phyloP scores from a whole-genome alignment of 2,888 invertebrate species.

The Lepidocyrtoides sp. region DNA sequence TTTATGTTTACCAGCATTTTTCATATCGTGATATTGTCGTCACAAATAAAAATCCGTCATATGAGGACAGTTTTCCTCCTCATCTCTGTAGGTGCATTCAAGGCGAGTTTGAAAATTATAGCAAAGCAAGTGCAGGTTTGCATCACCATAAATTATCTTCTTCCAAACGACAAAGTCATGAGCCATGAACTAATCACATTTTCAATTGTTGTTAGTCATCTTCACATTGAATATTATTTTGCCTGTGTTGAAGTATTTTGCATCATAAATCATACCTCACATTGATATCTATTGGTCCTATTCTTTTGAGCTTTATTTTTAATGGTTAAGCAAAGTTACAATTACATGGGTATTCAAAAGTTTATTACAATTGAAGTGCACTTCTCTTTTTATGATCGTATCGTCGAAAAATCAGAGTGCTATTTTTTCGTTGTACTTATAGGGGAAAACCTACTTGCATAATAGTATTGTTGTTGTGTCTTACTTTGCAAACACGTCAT shows the following conservation, averaged over 20 bases:
- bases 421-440: neutral
- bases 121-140: neutral
- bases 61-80: no score
- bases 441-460: constrained; percentile 33
- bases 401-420: neutral
- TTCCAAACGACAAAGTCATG: constrained; percentile 57
- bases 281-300: no score
- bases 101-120: no score
- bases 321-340: no score
- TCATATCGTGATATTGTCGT: no score
- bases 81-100: no score
- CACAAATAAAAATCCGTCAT: no score
- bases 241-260: no score
- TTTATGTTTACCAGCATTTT: no score
- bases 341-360: neutral
- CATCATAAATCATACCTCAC: no score
- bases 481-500: constrained; percentile 6
- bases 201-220: neutral
- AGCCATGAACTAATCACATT: constrained; percentile 47
- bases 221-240: neutral
- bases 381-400: neutral
- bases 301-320: no score
- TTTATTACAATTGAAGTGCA: neutral
- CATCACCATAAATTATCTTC: neutral
- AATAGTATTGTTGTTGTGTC: neutral